Evolutionary conservation across 2,888 invertebrate species (phyloP), one percentile per base, ranked within the genome.

Genomic region (Frankliniella intonsa): DNA sequence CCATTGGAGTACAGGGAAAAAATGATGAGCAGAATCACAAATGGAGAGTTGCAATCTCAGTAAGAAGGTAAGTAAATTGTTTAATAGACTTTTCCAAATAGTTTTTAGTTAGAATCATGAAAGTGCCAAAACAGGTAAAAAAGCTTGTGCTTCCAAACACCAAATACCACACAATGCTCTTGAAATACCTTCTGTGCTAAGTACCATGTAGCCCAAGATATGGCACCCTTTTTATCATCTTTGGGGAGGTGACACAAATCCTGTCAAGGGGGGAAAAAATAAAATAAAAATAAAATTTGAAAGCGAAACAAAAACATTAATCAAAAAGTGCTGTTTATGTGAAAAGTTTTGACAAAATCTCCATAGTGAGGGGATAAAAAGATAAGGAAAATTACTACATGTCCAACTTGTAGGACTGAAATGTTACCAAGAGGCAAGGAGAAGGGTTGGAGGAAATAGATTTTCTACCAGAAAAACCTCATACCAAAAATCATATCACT

Each of bases 161-260:
- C 69, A 76, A 76, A 76, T 76, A 22, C 69, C 69, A 83, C 82
- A 80, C 81, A 83, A 83, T 85, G 84, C 85, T 85, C 85, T 85
- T 80, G 84, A 82, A 79, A 85, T 86, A 93, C 93, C 92, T 93
- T 92, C 87, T 88, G 87, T 80, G 92, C 91, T 87, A 93, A 90
- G 90, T 90, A 92, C 88, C 91, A 88, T 85, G 92, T 91, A 86
- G 92, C 92, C 89, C 90, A 91, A 89, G 91, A 90, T 88, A 93
- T 90, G 85, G 91, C 90, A 89, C 69, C 91, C 92, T 87, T 90
- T 89, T 88, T 86, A 85, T 83, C 90, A 90, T 87, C 90, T 76
- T 76, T 76, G 1, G 69, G 69, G 69, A 22, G 25, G 25, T 76
- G 69, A 80, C 84, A 83, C 19, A 84, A 82, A n/a, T 84, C 84